Evolutionary conservation across 2,113 vertebrate genomes (phyloP).

Genomic region (Oryzias curvinotus): DNA sequence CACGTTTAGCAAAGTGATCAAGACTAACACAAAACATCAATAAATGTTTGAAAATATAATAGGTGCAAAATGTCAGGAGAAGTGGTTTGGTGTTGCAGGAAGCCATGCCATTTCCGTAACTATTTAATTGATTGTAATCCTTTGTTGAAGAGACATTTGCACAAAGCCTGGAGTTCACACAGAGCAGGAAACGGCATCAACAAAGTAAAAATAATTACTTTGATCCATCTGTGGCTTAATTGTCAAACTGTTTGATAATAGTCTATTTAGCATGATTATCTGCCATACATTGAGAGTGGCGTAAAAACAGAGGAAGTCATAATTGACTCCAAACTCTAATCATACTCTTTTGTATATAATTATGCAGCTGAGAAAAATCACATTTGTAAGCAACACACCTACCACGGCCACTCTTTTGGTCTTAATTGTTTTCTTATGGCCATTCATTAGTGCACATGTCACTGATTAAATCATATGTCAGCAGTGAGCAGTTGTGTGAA

Average conservation of each 20-base stretch:
- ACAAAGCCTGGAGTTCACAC: slow-evolving; percentile 63
- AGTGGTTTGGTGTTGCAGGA: slow-evolving; percentile 88
- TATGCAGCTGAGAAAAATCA: slow-evolving; percentile 33
- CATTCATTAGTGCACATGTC: slow-evolving; percentile 47
- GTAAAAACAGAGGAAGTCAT: slow-evolving; percentile 23
- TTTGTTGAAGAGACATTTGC: slow-evolving; percentile 75
- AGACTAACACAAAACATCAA: slow-evolving; percentile 75
- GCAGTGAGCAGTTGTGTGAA: slow-evolving; percentile 78
- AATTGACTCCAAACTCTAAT: slow-evolving; percentile 21
- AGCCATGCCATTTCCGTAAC: slow-evolving; percentile 94
- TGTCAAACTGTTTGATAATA: slow-evolving; percentile 60
- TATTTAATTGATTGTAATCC: slow-evolving; percentile 97
- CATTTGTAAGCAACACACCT: slow-evolving; percentile 46
- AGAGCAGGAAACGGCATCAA: slow-evolving; percentile 63
- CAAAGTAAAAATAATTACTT: slow-evolving; percentile 62
- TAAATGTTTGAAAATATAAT: slow-evolving; percentile 93
- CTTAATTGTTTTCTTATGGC: slow-evolving; percentile 57
- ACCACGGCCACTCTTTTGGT: slow-evolving; percentile 24
- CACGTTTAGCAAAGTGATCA: slow-evolving; percentile 76
- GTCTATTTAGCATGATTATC: slow-evolving; percentile 49
- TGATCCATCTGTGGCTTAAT: slow-evolving; percentile 56
- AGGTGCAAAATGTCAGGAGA: slow-evolving; percentile 96
- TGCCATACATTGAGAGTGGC: slow-evolving; percentile 35
- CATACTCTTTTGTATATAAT: slow-evolving; percentile 27
- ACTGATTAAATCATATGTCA: slow-evolving; percentile 72